A percentile compares a stretch with the other conserved stretches of the same genome.
phyloP scores from a whole-genome alignment of 1,140 invertebrate genomes.

The Drosophila virilis region DNA sequence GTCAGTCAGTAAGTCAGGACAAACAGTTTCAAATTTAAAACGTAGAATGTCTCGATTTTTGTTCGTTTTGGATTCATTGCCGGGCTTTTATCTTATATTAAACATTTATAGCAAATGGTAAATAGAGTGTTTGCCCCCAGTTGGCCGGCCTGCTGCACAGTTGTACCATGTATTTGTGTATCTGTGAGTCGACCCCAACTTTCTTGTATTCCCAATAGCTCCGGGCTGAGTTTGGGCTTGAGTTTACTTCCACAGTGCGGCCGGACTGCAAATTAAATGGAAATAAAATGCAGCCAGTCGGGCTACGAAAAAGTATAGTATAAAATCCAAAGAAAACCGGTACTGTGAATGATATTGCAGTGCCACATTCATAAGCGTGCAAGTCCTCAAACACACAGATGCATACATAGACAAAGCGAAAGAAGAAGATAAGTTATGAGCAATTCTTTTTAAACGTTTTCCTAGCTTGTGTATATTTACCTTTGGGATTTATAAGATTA shows the following conservation, averaged over 20 bases:
- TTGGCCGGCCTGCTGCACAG: background rate
- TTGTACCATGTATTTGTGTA: background rate
- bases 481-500: slow-evolving; percentile 81
- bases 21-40: slow-evolving; percentile 24
- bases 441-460: slow-evolving; percentile 80
- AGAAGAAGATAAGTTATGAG: slow-evolving; percentile 61
- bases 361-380: slow-evolving; percentile 29
- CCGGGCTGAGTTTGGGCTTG: slow-evolving; percentile 2
- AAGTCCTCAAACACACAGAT: slow-evolving; percentile 11
- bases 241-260: slow-evolving; percentile 4
- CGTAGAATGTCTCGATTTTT: slow-evolving; percentile 22
- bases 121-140: slow-evolving; percentile 28
- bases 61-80: slow-evolving; percentile 26
- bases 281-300: slow-evolving; percentile 64
- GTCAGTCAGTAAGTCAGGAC: too few relatives aligned
- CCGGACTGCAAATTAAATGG: slow-evolving; percentile 71
- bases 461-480: slow-evolving; percentile 77
- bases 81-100: slow-evolving; percentile 31
- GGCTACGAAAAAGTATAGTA: background rate
- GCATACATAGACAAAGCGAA: slow-evolving; percentile 11
- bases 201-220: slow-evolving; percentile 35
- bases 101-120: slow-evolving; percentile 43
- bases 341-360: slow-evolving; percentile 48
- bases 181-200: slow-evolving; percentile 23
- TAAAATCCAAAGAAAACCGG: slow-evolving; percentile 19